A percentile compares a stretch with the other conserved stretches of the same genome.
phyloP scores from a whole-genome alignment of 2,113 vertebrate species.

The Octodon degus region DNA sequence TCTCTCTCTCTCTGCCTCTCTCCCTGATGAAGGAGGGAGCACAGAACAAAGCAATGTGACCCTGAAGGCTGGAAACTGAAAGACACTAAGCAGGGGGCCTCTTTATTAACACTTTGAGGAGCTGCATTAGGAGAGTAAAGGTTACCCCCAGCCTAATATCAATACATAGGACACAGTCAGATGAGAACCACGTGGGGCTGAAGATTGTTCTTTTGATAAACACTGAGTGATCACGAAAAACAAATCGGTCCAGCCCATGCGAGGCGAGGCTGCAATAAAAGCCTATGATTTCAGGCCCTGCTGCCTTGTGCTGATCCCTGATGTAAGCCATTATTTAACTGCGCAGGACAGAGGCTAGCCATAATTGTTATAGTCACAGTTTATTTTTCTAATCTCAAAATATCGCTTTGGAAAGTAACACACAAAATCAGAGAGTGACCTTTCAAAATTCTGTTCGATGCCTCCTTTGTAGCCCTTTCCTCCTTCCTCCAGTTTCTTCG shows the following conservation, averaged over 20 bases:
- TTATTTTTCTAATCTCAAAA: conserved; percentile 64
- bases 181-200: conserved; percentile 42
- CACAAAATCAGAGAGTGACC: conserved; percentile 73
- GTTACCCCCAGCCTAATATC: conserved; percentile 51
- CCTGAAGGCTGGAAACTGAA: conserved; percentile 9
- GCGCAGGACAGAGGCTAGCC: neutral
- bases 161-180: conserved; percentile 60
- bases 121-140: conserved; percentile 57
- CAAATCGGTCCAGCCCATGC: conserved; percentile 48
- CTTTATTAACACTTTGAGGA: conserved; percentile 53
- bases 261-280: conserved; percentile 52
- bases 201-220: conserved; percentile 74
- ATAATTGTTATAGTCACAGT: conserved; percentile 54
- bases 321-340: conserved; percentile 66
- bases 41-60: conserved; percentile 7
- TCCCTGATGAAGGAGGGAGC: neutral
- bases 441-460: conserved; percentile 77
- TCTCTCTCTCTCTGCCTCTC: too few species aligned
- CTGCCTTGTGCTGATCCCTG: neutral
- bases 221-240: conserved; percentile 49
- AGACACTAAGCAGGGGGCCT: neutral
- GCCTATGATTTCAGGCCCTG: neutral
- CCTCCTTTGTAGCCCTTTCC: conserved; percentile 72
- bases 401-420: conserved; percentile 71
- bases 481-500: conserved; percentile 67